These are phyloP conservation scores for Poeciliopsis retropinna DNA, from an alignment of 2,113 vertebrate genomes.

Conservation along the genomic window DNA sequence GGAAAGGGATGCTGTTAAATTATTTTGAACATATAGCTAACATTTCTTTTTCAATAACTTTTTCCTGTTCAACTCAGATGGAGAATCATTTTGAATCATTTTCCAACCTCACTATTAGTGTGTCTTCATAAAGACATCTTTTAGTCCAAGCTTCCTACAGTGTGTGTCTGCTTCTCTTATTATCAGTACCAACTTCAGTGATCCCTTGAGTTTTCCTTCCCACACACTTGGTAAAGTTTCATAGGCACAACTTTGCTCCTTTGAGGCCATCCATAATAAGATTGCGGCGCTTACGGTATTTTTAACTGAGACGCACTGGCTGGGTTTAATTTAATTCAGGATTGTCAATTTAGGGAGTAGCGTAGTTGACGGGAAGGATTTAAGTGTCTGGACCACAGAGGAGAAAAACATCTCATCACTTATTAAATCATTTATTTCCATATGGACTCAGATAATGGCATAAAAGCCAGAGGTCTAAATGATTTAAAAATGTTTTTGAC, in stretches of 20 bases:
- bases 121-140: not conserved
- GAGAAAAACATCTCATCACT: constrained; percentile 39
- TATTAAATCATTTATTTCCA: constrained; percentile 66
- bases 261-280: constrained; percentile 4
- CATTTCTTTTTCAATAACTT: not conserved
- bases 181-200: not conserved
- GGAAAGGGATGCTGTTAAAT: not conserved
- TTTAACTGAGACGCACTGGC: constrained; percentile 33
- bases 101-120: not conserved
- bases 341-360: constrained; percentile 20
- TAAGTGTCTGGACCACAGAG: constrained; percentile 23
- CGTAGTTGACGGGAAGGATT: constrained; percentile 19
- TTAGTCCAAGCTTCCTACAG: not conserved
- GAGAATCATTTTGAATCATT: not conserved
- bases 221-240: not conserved
- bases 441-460: constrained; percentile 55
- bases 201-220: not conserved
- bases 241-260: constrained; percentile 5
- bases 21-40: not conserved
- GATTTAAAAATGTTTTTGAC: constrained; percentile 57
- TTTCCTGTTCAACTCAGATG: not conserved
- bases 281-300: constrained; percentile 7
- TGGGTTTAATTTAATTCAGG: constrained; percentile 40
- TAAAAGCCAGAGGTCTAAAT: constrained; percentile 61
- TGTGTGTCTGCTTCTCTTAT: not conserved